phyloP scores from a whole-genome alignment of 35 echinoderm and acorn worm species.

The Diadema setosum region DNA sequence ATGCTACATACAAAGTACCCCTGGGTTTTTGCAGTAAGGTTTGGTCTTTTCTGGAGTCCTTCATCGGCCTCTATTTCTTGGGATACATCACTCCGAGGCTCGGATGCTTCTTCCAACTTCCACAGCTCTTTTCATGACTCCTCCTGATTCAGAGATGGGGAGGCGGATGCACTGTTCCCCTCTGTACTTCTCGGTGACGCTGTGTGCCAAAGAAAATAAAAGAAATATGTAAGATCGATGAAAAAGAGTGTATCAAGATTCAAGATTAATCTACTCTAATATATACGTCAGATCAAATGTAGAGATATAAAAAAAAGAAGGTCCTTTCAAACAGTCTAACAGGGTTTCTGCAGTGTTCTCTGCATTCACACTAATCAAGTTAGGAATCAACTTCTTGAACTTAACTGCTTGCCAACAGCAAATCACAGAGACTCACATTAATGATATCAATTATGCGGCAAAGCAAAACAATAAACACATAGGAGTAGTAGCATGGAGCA shows the following conservation, averaged over 20 bases:
- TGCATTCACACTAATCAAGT: background rate
- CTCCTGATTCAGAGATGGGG: background rate
- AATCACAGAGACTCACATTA: background rate
- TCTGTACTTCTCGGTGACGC: background rate
- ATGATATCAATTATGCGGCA: background rate
- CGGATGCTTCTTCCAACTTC: too few species aligned
- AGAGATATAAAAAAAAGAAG: background rate
- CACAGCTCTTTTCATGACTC: conserved; percentile 4
- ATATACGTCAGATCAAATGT: too few species aligned
- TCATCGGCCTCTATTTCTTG: too few species aligned
- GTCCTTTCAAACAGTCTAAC: background rate
- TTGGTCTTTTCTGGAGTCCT: too few species aligned
- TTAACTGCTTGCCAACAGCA: background rate
- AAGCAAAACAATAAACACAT: background rate
- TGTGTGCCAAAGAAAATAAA: too few species aligned
- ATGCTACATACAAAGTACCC: too few species aligned
- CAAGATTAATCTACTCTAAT: too few species aligned
- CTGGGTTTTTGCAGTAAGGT: too few species aligned
- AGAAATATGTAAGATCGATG: too few species aligned
- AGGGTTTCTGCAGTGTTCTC: background rate
- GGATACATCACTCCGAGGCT: too few species aligned
- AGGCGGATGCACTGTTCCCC: conserved; percentile 1
- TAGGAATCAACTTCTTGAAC: background rate
- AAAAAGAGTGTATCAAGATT: too few species aligned
- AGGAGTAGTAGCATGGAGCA: background rate